Conservation (phyloP, 2,888 invertebrate species). For the Heliconius sara region DNA sequence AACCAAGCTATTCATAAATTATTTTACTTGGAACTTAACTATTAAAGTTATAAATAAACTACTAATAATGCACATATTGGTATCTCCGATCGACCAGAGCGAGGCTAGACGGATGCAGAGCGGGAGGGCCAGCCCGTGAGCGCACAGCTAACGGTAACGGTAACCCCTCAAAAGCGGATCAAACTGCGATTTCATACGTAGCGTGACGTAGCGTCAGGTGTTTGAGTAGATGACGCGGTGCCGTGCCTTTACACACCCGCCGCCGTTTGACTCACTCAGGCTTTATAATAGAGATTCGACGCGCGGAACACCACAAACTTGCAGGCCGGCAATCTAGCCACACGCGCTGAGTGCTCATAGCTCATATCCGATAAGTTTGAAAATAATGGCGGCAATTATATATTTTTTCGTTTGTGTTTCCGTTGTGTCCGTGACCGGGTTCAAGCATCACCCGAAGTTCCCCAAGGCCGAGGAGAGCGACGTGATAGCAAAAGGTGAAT, state of each 20-base stretch:
- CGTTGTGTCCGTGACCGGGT: constrained; percentile 60
- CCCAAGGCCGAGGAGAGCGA: constrained; percentile 59
- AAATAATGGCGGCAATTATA: constrained; percentile 65
- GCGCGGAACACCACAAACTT: constrained; percentile 64
- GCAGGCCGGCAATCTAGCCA: constrained; percentile 64
- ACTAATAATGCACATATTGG: not conserved
- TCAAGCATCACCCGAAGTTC: constrained; percentile 70
- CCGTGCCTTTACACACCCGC: constrained; percentile 56
- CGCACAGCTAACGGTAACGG: constrained; percentile 27
- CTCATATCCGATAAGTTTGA: constrained; percentile 46
- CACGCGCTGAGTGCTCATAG: constrained; percentile 60
- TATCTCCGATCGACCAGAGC: not conserved
- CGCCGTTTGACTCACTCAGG: constrained; percentile 62
- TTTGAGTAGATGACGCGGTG: constrained; percentile 56
- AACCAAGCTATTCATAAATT: not conserved
- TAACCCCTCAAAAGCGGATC: constrained; percentile 21
- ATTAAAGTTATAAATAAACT: not conserved
- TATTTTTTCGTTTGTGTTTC: constrained; percentile 64
- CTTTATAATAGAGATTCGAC: constrained; percentile 71
- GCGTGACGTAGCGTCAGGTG: constrained; percentile 59
- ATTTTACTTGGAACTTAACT: not conserved
- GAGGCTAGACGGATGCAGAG: not conserved
- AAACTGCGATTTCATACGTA: constrained; percentile 35
- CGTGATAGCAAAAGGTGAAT: constrained; percentile 64
- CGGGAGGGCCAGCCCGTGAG: constrained; percentile 18